Evolutionary conservation across 92 coral and sea anemone genomes (phyloP).

Genomic region (Heteractis magnifica): DNA sequence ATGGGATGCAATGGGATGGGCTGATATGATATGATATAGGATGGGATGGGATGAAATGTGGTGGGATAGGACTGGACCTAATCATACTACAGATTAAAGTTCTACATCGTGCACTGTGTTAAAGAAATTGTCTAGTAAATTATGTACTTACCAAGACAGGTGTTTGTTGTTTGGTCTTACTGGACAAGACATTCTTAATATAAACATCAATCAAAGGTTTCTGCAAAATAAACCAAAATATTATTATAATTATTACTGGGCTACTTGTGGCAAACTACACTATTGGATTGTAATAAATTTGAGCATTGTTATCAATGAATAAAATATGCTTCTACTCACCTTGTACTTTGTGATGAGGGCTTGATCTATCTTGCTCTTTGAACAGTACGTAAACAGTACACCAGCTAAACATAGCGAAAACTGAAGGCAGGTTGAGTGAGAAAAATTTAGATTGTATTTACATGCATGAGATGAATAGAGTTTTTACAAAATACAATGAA

Average conservation of each 20-base stretch:
- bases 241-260: not conserved
- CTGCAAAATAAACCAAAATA: slow-evolving; percentile 39
- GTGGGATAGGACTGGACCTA: too few relatives aligned
- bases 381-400: slow-evolving; percentile 64
- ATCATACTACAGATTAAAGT: too few relatives aligned
- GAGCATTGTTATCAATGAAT: not conserved
- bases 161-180: slow-evolving; percentile 64
- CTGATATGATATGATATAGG: too few relatives aligned
- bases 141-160: slow-evolving; percentile 65
- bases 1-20: too few relatives aligned
- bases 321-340: slow-evolving; percentile 37
- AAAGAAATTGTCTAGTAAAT: not conserved
- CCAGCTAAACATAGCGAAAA: slow-evolving; percentile 70
- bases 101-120: too few relatives aligned
- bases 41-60: too few relatives aligned
- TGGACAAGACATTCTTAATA: slow-evolving; percentile 62
- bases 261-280: not conserved
- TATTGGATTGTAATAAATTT: too few relatives aligned
- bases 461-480: not conserved
- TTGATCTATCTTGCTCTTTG: slow-evolving; percentile 67
- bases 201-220: slow-evolving; percentile 81
- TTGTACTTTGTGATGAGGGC: slow-evolving; percentile 58
- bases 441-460: not conserved
- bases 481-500: too few relatives aligned
- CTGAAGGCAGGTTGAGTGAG: slow-evolving; percentile 35